These are phyloP conservation scores for Molossus molossus DNA, from an alignment of 2,797 vertebrate genomes.

Conservation along the genomic window DNA sequence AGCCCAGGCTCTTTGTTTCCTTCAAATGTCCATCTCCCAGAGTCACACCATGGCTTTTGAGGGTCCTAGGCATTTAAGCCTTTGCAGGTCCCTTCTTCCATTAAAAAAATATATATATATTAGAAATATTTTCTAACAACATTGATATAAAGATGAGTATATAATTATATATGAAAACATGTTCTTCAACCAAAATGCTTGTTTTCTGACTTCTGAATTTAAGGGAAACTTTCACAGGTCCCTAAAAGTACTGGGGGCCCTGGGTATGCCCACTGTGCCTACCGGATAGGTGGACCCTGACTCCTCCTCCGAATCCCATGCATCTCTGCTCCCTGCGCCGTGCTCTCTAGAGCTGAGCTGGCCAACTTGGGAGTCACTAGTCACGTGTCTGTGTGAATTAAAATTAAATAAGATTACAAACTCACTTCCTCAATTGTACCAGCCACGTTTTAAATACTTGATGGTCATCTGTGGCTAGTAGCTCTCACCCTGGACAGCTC, in stretches of 20 bases:
- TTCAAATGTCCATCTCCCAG: background rate
- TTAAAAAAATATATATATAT: background rate
- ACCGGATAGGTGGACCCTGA: background rate
- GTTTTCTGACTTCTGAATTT: background rate
- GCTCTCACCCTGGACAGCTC: background rate
- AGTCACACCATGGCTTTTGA: background rate
- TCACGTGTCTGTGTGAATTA: background rate
- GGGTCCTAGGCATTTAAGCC: background rate
- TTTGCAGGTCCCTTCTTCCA: background rate
- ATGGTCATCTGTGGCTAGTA: background rate
- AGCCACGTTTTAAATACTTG: background rate
- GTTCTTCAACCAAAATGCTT: background rate
- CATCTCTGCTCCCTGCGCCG: background rate
- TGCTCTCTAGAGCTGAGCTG: background rate
- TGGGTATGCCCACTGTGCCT: background rate
- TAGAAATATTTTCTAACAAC: background rate
- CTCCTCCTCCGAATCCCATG: background rate
- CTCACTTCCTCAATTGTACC: background rate
- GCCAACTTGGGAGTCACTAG: background rate
- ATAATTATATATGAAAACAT: background rate
- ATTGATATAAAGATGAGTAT: background rate
- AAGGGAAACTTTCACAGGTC: background rate
- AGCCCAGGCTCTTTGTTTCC: conserved; percentile 1
- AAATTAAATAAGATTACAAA: background rate
- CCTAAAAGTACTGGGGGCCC: background rate